Percentiles rank a stretch among this genome's conserved stretches.
Conservation (phyloP, 2,888 invertebrate species). For the Pinctada fucata region DNA sequence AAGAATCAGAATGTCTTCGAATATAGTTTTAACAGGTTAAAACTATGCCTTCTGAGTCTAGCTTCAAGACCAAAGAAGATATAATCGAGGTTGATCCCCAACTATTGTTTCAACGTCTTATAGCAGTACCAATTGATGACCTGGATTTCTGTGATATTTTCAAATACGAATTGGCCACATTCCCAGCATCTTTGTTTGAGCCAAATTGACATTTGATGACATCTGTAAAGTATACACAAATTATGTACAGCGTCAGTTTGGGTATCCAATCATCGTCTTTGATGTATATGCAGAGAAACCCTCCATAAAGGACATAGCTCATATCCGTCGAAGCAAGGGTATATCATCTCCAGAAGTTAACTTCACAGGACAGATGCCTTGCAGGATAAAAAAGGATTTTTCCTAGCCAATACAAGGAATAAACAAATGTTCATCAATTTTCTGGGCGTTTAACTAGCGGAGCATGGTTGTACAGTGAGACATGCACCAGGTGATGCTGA, state of each 20-base stretch:
- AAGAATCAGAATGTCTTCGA: no score
- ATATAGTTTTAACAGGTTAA: no score
- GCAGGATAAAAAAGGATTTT: slow-evolving; percentile 53
- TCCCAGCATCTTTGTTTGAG: slow-evolving; percentile 45
- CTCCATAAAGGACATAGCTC: slow-evolving; percentile 55
- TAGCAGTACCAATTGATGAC: slow-evolving; percentile 32
- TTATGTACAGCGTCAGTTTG: no score
- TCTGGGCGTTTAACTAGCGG: slow-evolving; percentile 8
- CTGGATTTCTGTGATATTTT: slow-evolving; percentile 21
- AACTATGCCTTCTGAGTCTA: no score
- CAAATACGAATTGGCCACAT: slow-evolving; percentile 42
- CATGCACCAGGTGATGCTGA: slow-evolving; percentile 34
- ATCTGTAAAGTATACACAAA: slow-evolving; percentile 39
- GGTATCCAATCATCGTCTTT: slow-evolving; percentile 52
- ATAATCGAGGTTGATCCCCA: slow-evolving; percentile 49
- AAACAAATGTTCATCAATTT: slow-evolving; percentile 35
- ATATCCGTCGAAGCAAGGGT: slow-evolving; percentile 46
- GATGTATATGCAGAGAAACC: slow-evolving; percentile 54
- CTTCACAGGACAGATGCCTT: slow-evolving; percentile 44
- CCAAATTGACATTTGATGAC: slow-evolving; percentile 48
- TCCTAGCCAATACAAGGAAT: slow-evolving; percentile 54
- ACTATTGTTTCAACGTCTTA: slow-evolving; percentile 49
- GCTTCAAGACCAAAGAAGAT: slow-evolving; percentile 36
- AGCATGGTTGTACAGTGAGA: background rate
- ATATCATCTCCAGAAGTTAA: slow-evolving; percentile 32